Evolutionary conservation across 2,888 invertebrate species (phyloP).

Genomic region (Diaphora mendica): DNA sequence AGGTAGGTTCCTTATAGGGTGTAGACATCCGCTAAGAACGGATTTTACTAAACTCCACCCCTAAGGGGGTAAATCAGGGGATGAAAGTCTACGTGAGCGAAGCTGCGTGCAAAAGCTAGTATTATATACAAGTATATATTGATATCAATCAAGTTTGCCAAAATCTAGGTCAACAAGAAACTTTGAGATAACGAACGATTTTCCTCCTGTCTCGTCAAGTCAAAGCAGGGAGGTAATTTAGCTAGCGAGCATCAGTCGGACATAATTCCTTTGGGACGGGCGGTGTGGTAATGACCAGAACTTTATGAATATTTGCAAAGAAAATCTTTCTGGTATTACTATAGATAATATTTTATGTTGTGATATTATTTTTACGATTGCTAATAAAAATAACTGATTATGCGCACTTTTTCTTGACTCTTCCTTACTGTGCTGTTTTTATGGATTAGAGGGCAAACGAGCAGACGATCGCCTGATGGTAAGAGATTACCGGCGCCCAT

Average conservation of each 20-base stretch:
- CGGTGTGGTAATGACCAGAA: neutral
- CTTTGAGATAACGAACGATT: neutral
- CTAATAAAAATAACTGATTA: neutral
- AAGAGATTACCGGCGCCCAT: no score
- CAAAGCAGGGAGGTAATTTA: neutral
- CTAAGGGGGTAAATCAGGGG: no score
- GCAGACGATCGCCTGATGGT: no score
- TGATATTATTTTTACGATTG: neutral
- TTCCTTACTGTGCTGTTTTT: no score
- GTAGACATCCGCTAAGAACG: no score
- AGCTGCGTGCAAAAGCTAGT: no score
- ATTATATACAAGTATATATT: no score
- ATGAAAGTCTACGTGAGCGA: no score
- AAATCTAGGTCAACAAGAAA: neutral
- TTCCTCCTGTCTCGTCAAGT: neutral
- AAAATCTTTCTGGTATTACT: neutral
- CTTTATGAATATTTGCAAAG: neutral
- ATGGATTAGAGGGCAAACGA: no score
- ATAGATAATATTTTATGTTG: no score
- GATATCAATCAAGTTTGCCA: neutral
- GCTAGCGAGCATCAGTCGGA: neutral
- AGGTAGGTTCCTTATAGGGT: no score
- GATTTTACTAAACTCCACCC: no score
- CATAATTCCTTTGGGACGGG: neutral
- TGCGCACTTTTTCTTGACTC: neutral